phyloP scores from a whole-genome alignment of 2,113 vertebrate species.

The Pantherophis guttatus region DNA sequence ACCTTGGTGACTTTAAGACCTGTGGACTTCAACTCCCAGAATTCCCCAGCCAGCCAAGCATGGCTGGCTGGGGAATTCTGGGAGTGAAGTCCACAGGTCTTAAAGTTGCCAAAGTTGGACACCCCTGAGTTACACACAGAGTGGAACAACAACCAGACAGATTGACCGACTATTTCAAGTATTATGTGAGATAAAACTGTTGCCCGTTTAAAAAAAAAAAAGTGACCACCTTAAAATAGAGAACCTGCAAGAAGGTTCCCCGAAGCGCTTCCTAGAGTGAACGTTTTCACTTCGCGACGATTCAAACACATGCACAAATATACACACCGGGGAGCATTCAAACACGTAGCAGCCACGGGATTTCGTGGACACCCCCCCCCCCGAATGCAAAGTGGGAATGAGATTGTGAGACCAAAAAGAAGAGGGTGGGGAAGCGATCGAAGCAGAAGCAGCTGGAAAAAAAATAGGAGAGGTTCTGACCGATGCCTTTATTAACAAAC shows the following conservation, averaged over 20 bases:
- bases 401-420: background rate
- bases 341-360: background rate
- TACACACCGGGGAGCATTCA: background rate
- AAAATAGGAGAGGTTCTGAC: accelerated
- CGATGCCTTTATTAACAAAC: background rate
- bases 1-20: background rate
- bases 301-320: background rate
- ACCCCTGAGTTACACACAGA: background rate
- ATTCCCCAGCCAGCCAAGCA: background rate
- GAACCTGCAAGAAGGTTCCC: background rate
- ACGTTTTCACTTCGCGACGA: background rate
- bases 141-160: background rate
- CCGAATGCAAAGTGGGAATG: background rate
- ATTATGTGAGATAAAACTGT: background rate
- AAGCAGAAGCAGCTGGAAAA: background rate
- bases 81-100: background rate
- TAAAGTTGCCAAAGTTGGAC: background rate
- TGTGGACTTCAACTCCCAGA: background rate
- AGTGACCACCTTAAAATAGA: background rate
- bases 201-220: background rate
- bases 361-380: too few relatives aligned
- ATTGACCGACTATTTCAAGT: background rate
- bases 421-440: background rate
- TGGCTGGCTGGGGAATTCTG: background rate
- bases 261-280: background rate